Base-by-base conservation (phyloP, 1,140 invertebrate species). In the Brachionus calyciflorus region DNA sequence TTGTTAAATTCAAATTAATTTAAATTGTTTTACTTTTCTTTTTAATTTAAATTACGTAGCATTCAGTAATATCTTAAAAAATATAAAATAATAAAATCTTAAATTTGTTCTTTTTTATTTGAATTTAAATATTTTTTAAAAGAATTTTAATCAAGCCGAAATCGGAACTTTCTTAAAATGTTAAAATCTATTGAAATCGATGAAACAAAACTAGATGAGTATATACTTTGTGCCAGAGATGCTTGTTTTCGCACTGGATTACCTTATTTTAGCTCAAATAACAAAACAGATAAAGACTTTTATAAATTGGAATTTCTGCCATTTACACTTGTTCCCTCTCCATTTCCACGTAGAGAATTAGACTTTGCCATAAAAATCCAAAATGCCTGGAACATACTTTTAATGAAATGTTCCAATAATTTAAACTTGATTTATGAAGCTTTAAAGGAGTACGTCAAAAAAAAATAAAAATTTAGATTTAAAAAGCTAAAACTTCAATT, bases 391-490 rank as follows among this genome's bases (percentile, higher is more conserved):
- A 70, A 70, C 19, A 21, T 46, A 9, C 17, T 70, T 3, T 21
- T 70, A 12, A 44, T 30, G 1, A 51, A 48, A 6, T 51, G n/a
- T 1, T 48, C 41, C 12, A 26, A 41, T 12, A 48, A 70, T 46
- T 19, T 28, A 2, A 3, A 70, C 14, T 48, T 70, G 14, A 70
- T 70, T n/a, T 24, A 70, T n/a, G 65, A 70, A 12, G 65, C 65
- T 9, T 17, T 70, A 26, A 70, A 70, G 26, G 63, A 68, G 63
- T 68, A 48, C 14, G 49, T 51, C 12, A 12, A 24, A n/a, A 24
- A 26, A n/a, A 26, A 14, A 4, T 14, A 57, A 33, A 57, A 24
- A 24, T 26, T 12, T 57, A 26, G 55, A 57, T 14, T 19, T 14
- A 57, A 19, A 6, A 9, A 55, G 17, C 7, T n/a, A 17, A 17